phyloP scores from a whole-genome alignment of 2,113 vertebrate genomes.

The Hypocryptadius cinnamomeus region DNA sequence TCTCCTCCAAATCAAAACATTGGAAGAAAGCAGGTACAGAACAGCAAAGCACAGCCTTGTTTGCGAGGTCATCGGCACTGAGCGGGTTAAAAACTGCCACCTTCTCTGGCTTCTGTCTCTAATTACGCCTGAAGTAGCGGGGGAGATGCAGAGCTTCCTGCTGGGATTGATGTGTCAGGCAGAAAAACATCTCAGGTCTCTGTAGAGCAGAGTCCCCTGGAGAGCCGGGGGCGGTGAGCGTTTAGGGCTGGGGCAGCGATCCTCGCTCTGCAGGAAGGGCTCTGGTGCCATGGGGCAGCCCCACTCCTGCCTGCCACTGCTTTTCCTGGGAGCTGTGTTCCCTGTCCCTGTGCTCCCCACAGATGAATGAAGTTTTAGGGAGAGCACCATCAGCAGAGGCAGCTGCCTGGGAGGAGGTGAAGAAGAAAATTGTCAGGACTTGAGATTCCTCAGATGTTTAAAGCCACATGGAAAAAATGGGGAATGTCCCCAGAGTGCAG shows the following conservation, averaged over 20 bases:
- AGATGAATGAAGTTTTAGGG: rapidly evolving
- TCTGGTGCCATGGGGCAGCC: background rate
- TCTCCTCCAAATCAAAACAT: background rate
- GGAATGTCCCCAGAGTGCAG: background rate
- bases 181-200: background rate
- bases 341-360: rapidly evolving
- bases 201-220: background rate
- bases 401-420: background rate
- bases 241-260: no score
- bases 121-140: rapidly evolving
- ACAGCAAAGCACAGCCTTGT: background rate
- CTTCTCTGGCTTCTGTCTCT: background rate
- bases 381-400: background rate
- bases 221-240: background rate
- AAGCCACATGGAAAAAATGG: rapidly evolving
- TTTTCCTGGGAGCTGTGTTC: rapidly evolving
- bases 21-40: background rate
- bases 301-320: rapidly evolving
- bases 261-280: rapidly evolving
- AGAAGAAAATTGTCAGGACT: background rate
- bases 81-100: background rate
- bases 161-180: background rate
- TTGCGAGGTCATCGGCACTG: rapidly evolving
- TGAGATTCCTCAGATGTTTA: background rate
- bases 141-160: background rate